Conservation (phyloP, 2,113 vertebrate species). For the Garra rufa region DNA sequence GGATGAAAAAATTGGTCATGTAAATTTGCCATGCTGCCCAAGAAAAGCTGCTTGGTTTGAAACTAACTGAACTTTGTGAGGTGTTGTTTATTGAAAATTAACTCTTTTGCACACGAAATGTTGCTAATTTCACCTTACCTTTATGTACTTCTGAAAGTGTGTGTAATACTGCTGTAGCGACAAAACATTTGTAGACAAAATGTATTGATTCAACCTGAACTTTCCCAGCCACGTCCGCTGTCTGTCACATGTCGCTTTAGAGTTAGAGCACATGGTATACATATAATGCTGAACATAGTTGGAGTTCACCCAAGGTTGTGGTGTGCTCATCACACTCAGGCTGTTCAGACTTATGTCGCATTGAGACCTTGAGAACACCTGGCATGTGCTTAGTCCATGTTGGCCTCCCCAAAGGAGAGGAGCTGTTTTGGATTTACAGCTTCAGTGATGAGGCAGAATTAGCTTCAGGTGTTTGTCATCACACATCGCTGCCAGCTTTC, state of each 20-base stretch:
- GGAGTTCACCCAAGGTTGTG: neutral
- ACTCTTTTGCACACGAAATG: neutral
- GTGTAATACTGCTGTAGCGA: neutral
- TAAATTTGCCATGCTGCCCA: too few relatives aligned
- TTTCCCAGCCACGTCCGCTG: neutral
- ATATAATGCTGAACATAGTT: neutral
- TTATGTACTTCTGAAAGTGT: neutral
- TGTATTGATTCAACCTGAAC: neutral
- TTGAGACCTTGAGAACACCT: slow-evolving; percentile 28
- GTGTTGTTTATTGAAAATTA: too few relatives aligned
- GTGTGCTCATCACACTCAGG: neutral
- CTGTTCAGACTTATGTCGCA: neutral
- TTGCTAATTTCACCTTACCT: neutral
- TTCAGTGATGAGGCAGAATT: slow-evolving; percentile 12
- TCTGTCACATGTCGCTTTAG: neutral
- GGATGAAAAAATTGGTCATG: too few relatives aligned
- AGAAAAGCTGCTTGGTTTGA: neutral
- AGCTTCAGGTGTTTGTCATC: slow-evolving; percentile 8
- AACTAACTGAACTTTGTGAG: neutral
- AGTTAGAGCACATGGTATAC: neutral
- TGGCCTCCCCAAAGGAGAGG: neutral
- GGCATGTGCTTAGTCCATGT: neutral
- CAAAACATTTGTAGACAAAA: too few relatives aligned
- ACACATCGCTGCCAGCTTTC: neutral
- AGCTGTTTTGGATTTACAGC: slow-evolving; percentile 12